Conservation (phyloP, 2,113 vertebrate genomes). For the Oncorhynchus clarkii region DNA sequence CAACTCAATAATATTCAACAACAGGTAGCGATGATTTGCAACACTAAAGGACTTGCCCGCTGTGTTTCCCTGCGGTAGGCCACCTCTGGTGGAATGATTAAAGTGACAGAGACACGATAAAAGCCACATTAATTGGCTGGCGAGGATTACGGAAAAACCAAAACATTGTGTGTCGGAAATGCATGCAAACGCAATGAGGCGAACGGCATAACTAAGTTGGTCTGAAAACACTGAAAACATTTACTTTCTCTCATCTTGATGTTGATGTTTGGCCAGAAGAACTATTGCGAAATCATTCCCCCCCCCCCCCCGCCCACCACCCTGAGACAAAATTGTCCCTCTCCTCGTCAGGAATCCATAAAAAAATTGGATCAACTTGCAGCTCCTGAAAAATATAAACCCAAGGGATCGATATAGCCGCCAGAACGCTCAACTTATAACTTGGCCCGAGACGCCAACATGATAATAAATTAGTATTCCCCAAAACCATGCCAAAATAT, state of each 20-base stretch:
- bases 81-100: conserved; percentile 27
- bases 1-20: neutral
- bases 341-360: conserved; percentile 7
- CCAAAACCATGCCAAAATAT: neutral
- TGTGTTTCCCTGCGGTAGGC: neutral
- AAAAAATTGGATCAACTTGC: neutral
- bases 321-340: neutral
- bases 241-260: neutral
- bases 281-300: conserved; percentile 10
- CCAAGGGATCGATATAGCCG: neutral
- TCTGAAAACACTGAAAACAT: conserved; percentile 21
- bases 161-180: neutral
- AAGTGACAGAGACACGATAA: conserved; percentile 35
- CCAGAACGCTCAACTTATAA: conserved; percentile 10
- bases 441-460: too few species aligned
- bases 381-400: conserved; percentile 6
- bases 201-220: neutral
- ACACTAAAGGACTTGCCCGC: conserved; percentile 20
- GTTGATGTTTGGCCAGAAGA: conserved; percentile 11
- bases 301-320: neutral
- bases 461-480: too few species aligned
- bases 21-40: conserved; percentile 4
- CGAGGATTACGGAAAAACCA: neutral
- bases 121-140: conserved; percentile 18
- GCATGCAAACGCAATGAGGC: neutral